Percentiles rank a stretch among this genome's conserved stretches.
Evolutionary conservation across 2,797 vertebrate genomes (phyloP).

Genomic region (Parauchenoglanis ngamensis): DNA sequence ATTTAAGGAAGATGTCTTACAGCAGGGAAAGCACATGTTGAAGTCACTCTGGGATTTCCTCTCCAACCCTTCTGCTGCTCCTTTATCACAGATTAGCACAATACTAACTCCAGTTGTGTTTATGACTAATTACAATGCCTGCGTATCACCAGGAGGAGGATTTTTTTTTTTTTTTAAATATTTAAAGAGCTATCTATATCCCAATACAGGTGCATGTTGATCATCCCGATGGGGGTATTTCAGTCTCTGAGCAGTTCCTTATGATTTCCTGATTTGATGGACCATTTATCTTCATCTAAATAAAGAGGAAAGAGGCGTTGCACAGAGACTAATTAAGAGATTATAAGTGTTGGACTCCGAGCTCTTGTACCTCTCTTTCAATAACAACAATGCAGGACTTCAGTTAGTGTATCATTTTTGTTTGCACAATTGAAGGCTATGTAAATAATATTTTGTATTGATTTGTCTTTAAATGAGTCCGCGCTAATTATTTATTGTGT

Average conservation of each 20-base stretch:
- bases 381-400: slow-evolving; percentile 64
- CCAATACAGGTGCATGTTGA: slow-evolving; percentile 18
- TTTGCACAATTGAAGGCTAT: slow-evolving; percentile 79
- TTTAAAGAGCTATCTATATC: slow-evolving; percentile 3
- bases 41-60: slow-evolving; percentile 13
- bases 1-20: not conserved
- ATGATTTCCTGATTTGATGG: slow-evolving; percentile 29
- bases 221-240: slow-evolving; percentile 26
- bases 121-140: not conserved
- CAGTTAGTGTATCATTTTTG: slow-evolving; percentile 65
- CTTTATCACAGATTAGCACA: slow-evolving; percentile 1
- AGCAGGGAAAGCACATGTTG: slow-evolving; percentile 8
- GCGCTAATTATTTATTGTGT: slow-evolving; percentile 79
- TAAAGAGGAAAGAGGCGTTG: slow-evolving; percentile 10
- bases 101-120: not conserved
- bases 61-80: slow-evolving; percentile 21
- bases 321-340: slow-evolving; percentile 22
- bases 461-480: slow-evolving; percentile 69
- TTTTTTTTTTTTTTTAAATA: not conserved
- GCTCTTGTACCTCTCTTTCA: slow-evolving; percentile 57
- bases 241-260: not conserved
- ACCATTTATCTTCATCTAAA: not conserved
- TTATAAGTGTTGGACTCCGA: slow-evolving; percentile 24
- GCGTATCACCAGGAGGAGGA: not conserved
- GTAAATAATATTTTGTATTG: slow-evolving; percentile 77